A percentile compares a stretch with the other conserved stretches of the same genome.
Conservation (phyloP, 2,888 invertebrate genomes). For the Luperina testacea region DNA sequence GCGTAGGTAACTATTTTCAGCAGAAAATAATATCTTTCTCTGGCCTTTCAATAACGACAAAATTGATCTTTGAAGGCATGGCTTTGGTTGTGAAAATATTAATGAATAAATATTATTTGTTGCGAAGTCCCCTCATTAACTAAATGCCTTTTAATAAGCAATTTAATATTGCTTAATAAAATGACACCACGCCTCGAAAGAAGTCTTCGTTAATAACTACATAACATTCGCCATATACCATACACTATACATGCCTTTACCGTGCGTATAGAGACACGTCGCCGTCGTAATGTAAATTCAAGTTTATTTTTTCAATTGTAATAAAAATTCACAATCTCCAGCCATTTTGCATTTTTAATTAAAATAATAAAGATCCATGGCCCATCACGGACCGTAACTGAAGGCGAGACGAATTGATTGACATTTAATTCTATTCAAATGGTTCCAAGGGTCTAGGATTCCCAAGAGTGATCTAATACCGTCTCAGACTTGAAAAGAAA, state of each 20-base stretch:
- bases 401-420: conserved; percentile 64
- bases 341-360: conserved; percentile 63
- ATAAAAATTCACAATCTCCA: conserved; percentile 54
- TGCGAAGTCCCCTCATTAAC: conserved; percentile 24
- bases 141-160: neutral
- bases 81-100: conserved; percentile 19
- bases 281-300: conserved; percentile 44
- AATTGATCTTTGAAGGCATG: conserved; percentile 12
- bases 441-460: conserved; percentile 43
- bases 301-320: conserved; percentile 36
- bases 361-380: conserved; percentile 58
- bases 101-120: neutral
- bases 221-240: conserved; percentile 14
- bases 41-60: neutral
- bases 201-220: conserved; percentile 25
- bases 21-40: conserved; percentile 13
- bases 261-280: conserved; percentile 14
- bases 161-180: conserved; percentile 5
- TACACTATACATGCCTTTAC: neutral
- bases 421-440: conserved; percentile 54
- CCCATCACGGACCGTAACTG: conserved; percentile 50
- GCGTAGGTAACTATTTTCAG: conserved; percentile 14
- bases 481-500: conserved; percentile 32
- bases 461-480: conserved; percentile 45
- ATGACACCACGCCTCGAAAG: conserved; percentile 15